Percentiles rank a stretch among this genome's conserved stretches.
These are phyloP conservation scores for Prionchulus punctatus DNA, from an alignment of 2,888 invertebrate species.

Conservation along the genomic window DNA sequence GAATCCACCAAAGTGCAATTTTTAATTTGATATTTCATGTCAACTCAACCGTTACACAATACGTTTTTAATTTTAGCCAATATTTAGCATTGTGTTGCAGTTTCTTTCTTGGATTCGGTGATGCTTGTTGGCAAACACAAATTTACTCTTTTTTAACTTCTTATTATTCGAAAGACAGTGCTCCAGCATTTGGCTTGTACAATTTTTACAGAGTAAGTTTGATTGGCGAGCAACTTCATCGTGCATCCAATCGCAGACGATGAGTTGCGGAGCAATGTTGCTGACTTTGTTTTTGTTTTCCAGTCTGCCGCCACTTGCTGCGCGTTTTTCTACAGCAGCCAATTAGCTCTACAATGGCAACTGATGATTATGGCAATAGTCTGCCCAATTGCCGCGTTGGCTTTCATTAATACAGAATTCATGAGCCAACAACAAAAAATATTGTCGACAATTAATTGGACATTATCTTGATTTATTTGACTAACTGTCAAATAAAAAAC, in stretches of 20 bases:
- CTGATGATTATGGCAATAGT: slow-evolving; percentile 33
- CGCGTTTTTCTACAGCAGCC: slow-evolving; percentile 36
- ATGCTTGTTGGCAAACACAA: slow-evolving; percentile 86
- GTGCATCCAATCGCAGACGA: too few relatives aligned
- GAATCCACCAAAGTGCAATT: slow-evolving; percentile 39
- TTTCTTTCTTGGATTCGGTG: slow-evolving; percentile 79
- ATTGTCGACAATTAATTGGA: too few relatives aligned
- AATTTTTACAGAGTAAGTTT: slow-evolving; percentile 67
- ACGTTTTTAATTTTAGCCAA: slow-evolving; percentile 32
- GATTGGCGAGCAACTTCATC: too few relatives aligned
- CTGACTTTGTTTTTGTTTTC: slow-evolving; percentile 16
- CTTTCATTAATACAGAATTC: slow-evolving; percentile 29
- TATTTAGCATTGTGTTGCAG: slow-evolving; percentile 68
- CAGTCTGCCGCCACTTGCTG: slow-evolving; percentile 37
- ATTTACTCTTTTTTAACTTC: slow-evolving; percentile 77
- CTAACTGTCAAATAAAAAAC: too few relatives aligned
- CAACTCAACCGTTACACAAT: too few relatives aligned
- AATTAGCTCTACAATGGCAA: slow-evolving; percentile 35
- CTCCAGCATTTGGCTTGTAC: slow-evolving; percentile 89
- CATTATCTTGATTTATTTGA: too few relatives aligned
- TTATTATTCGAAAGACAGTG: slow-evolving; percentile 69
- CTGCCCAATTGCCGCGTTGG: slow-evolving; percentile 22
- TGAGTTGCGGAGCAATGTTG: too few relatives aligned
- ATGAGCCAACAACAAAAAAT: slow-evolving; percentile 4
- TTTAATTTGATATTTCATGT: too few relatives aligned